Conservation (phyloP, 2,888 invertebrate genomes). For the Drosophila stalkeri region DNA sequence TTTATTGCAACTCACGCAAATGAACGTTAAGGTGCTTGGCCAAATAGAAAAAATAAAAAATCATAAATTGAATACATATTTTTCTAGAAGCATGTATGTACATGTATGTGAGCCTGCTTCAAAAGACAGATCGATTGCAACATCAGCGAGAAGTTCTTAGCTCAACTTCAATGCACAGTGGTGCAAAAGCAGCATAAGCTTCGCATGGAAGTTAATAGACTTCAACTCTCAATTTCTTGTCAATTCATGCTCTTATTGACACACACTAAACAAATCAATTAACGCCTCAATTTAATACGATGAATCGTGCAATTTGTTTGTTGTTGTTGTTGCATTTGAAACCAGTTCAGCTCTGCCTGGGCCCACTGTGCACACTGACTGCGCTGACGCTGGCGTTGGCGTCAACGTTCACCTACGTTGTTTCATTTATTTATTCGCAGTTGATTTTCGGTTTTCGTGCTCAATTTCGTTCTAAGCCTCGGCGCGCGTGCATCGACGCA, state of each 20-base stretch:
- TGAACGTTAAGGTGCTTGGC: constrained; percentile 36
- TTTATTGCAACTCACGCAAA: constrained; percentile 68
- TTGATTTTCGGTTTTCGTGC: constrained; percentile 64
- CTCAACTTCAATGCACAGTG: constrained; percentile 45
- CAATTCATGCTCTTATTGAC: not conserved
- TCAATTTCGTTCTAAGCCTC: constrained; percentile 83
- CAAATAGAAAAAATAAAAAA: constrained; percentile 42
- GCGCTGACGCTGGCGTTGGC: constrained; percentile 27
- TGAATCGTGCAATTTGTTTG: constrained; percentile 8
- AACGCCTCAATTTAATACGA: not conserved
- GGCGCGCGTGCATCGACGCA: constrained; percentile 72
- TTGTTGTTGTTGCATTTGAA: not conserved
- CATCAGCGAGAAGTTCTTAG: constrained; percentile 67
- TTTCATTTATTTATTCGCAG: constrained; percentile 63
- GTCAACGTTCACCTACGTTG: constrained; percentile 43
- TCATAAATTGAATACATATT: constrained; percentile 42
- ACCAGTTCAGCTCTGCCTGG: not conserved
- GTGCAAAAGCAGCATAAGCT: not conserved
- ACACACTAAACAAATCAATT: not conserved
- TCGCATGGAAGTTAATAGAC: no score
- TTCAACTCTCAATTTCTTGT: not conserved
- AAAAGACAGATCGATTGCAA: constrained; percentile 57
- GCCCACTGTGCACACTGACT: constrained; percentile 53
- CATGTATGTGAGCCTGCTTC: not conserved
- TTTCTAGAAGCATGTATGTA: constrained; percentile 3